A percentile compares a stretch with the other conserved stretches of the same genome.
Conservation (phyloP, 2,797 vertebrate genomes). For the Enteromius treurensis region DNA sequence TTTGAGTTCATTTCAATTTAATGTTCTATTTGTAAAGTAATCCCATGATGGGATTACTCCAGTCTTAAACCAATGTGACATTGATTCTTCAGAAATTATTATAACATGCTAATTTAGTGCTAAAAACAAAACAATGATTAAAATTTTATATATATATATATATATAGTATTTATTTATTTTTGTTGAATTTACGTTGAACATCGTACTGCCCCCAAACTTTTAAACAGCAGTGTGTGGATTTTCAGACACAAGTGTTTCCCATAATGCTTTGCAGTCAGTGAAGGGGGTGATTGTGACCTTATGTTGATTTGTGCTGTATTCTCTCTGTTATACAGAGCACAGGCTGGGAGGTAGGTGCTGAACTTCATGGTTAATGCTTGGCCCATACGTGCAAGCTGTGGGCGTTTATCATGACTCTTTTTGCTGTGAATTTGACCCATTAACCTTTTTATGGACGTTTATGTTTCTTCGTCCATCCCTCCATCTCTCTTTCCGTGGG, state of each 20-base stretch:
- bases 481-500: constrained; percentile 67
- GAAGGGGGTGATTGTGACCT: constrained; percentile 36
- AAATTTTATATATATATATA: too few species aligned
- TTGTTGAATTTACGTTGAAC: neutral
- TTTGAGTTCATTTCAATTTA: too few species aligned
- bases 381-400: constrained; percentile 90
- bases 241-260: neutral
- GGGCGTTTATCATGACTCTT: constrained; percentile 68
- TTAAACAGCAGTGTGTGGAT: neutral
- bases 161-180: too few species aligned
- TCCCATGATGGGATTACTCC: too few species aligned
- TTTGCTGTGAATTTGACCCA: constrained; percentile 87
- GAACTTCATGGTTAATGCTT: constrained; percentile 88
- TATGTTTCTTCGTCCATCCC: constrained; percentile 53
- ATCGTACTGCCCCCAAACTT: neutral
- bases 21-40: too few species aligned
- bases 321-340: constrained; percentile 99
- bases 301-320: constrained; percentile 80
- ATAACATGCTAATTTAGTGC: too few species aligned
- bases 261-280: constrained; percentile 36
- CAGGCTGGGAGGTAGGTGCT: constrained; percentile 99
- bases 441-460: constrained; percentile 82
- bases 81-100: too few species aligned
- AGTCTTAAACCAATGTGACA: too few species aligned
- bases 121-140: too few species aligned